A percentile compares a stretch with the other conserved stretches of the same genome.
phyloP scores from a whole-genome alignment of 2,113 vertebrate species.

The Euleptes europaea region DNA sequence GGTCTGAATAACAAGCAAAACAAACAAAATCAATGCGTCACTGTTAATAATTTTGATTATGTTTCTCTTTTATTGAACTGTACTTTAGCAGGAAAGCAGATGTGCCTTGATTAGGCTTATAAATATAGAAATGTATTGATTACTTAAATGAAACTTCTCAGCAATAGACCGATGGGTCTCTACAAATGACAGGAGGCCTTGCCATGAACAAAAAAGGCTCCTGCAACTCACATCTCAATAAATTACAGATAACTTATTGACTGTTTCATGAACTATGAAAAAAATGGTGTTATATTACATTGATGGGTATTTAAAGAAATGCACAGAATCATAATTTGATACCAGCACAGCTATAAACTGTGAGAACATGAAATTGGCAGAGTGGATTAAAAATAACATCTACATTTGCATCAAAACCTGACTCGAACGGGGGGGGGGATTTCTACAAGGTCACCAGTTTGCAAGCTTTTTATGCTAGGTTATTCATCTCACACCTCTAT shows the following conservation, averaged over 20 bases:
- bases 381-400: background rate
- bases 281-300: slow-evolving; percentile 21
- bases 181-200: slow-evolving; percentile 31
- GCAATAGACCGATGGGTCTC: slow-evolving; percentile 30
- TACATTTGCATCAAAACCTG: slow-evolving; percentile 14
- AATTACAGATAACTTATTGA: slow-evolving; percentile 48
- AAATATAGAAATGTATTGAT: slow-evolving; percentile 73
- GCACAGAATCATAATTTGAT: slow-evolving; percentile 31
- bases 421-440: background rate
- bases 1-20: slow-evolving; percentile 58
- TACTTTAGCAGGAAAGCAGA: slow-evolving; percentile 64
- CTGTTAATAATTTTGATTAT: slow-evolving; percentile 70
- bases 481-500: background rate
- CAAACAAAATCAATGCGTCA: slow-evolving; percentile 65
- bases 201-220: slow-evolving; percentile 26
- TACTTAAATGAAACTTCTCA: slow-evolving; percentile 49
- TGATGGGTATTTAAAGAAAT: slow-evolving; percentile 40
- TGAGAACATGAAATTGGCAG: background rate
- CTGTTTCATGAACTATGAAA: slow-evolving; percentile 34
- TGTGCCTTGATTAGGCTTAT: slow-evolving; percentile 63
- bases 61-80: slow-evolving; percentile 53
- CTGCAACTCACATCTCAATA: slow-evolving; percentile 53
- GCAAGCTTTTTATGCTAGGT: background rate
- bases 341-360: background rate
- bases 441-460: slow-evolving; percentile 1